These are phyloP conservation scores for Chelonus insularis DNA, from an alignment of 1,140 invertebrate genomes.

Conservation along the genomic window DNA sequence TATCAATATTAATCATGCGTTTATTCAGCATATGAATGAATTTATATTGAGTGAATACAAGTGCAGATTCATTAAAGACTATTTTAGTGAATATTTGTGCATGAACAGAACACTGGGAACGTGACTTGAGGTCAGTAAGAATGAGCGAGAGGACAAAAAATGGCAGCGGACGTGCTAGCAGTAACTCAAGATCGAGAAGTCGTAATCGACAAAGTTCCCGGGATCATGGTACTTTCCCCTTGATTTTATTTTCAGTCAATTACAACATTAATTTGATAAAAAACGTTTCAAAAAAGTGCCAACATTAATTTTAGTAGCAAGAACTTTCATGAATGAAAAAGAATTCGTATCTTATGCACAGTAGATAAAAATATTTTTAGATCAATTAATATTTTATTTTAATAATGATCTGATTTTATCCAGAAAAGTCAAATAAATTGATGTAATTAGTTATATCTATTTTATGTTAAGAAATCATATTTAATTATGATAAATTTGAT, in stretches of 20 bases:
- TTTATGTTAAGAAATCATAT: no score
- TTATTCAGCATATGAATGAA: not conserved
- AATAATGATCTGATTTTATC: no score
- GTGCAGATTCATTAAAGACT: not conserved
- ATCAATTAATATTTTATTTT: no score
- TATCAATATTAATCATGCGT: not conserved
- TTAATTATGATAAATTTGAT: no score
- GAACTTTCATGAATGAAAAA: not conserved
- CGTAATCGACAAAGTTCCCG: conserved; percentile 48
- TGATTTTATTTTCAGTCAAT: no score
- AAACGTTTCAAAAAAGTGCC: not conserved
- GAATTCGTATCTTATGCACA: no score
- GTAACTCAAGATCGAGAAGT: conserved; percentile 51
- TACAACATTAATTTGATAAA: not conserved
- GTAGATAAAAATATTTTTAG: no score
- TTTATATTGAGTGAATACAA: not conserved
- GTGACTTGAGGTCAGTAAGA: conserved; percentile 21
- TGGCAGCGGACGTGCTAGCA: conserved; percentile 37
- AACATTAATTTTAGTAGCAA: not conserved
- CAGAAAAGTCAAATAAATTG: no score
- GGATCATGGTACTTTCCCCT: conserved; percentile 45
- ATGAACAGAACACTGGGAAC: conserved; percentile 1
- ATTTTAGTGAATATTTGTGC: not conserved
- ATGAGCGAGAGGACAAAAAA: conserved; percentile 48
- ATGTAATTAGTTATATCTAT: no score